Evolutionary conservation across 37 sponge, comb jelly and placozoan genomes (phyloP).

Genomic region (Lycopodina hypogea): DNA sequence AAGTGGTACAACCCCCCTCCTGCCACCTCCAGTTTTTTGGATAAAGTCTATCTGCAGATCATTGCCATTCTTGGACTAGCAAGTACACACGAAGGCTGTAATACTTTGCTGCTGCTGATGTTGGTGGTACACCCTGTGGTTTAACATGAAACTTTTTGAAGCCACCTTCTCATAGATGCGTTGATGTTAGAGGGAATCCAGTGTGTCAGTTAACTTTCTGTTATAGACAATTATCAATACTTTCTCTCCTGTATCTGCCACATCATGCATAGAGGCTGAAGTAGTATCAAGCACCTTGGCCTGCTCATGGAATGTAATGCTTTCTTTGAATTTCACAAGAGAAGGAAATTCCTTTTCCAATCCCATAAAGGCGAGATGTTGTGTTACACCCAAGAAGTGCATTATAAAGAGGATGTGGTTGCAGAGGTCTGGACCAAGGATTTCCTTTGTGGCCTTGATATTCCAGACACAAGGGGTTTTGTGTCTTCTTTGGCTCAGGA

Average conservation of each 20-base stretch:
- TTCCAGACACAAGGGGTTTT: not conserved
- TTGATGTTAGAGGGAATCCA: slow-evolving; percentile 20
- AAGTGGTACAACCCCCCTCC: not conserved
- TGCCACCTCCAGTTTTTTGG: not conserved
- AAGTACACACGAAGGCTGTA: slow-evolving; percentile 28
- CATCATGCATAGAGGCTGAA: slow-evolving; percentile 8
- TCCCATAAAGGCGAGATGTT: slow-evolving; percentile 25
- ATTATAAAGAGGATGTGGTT: slow-evolving; percentile 36
- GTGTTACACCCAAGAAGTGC: slow-evolving; percentile 40
- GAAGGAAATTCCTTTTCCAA: not conserved
- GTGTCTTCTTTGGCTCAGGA: slow-evolving; percentile 15
- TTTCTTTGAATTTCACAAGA: not conserved
- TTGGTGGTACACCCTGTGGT: slow-evolving; percentile 32
- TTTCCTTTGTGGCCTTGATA: slow-evolving; percentile 3
- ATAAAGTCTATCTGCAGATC: not conserved
- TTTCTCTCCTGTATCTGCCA: slow-evolving; percentile 4
- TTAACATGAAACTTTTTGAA: slow-evolving; percentile 19
- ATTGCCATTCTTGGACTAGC: slow-evolving; percentile 12
- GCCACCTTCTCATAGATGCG: slow-evolving; percentile 31
- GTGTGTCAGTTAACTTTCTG: slow-evolving; percentile 4
- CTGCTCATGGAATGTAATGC: slow-evolving; percentile 4
- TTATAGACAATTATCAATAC: slow-evolving; percentile 25
- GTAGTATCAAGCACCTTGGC: not conserved
- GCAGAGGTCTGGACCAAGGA: slow-evolving; percentile 28
- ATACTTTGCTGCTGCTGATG: slow-evolving; percentile 37